phyloP scores from a whole-genome alignment of 2,888 invertebrate species.

The Itoplectis maculator region DNA sequence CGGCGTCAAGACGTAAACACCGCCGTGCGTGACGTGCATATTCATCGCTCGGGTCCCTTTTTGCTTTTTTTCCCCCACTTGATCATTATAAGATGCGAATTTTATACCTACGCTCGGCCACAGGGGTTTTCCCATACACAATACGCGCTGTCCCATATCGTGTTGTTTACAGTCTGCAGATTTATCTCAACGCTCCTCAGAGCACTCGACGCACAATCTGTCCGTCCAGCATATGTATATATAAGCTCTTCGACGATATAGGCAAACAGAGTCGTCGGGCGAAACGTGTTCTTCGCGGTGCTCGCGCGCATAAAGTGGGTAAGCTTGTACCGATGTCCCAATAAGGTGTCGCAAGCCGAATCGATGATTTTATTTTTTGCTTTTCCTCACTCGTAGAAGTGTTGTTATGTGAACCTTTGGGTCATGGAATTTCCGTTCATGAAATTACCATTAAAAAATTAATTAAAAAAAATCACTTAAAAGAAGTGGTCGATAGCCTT shows the following conservation, averaged over 20 bases:
- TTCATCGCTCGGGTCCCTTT: not conserved
- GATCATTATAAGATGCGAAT: not conserved
- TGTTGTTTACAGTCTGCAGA: not conserved
- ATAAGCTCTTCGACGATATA: not conserved
- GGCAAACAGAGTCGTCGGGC: not conserved
- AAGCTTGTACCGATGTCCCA: no score
- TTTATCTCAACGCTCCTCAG: not conserved
- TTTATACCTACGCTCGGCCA: not conserved
- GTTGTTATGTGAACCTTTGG: no score
- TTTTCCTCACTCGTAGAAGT: not conserved
- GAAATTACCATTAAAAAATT: no score
- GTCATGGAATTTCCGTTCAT: no score
- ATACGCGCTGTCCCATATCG: not conserved
- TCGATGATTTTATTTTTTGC: not conserved
- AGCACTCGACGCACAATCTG: not conserved
- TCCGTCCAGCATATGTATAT: not conserved
- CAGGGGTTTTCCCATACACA: not conserved
- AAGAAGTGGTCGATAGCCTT: no score
- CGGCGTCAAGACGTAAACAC: not conserved
- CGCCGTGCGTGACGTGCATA: not conserved
- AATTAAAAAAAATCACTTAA: no score
- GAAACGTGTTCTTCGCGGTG: not conserved
- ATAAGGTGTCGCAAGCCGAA: no score
- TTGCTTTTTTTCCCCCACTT: not conserved
- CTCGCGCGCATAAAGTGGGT: not conserved